Base-by-base conservation (phyloP, 2,797 vertebrate genomes). In the Sandelia bainsii region DNA sequence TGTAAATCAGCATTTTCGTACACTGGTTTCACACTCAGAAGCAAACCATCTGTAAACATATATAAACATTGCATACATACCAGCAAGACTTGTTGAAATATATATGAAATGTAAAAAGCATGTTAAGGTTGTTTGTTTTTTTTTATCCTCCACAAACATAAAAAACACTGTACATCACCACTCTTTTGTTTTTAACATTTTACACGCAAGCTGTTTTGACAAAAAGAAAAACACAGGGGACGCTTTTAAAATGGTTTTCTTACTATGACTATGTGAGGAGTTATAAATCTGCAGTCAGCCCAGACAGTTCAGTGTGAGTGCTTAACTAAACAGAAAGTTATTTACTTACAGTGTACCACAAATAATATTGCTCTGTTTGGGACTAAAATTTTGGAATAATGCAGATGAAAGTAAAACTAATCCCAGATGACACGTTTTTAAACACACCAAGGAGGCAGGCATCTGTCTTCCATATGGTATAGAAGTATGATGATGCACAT, bases 1-100 rank as follows among this genome's bases (percentile, higher is more conserved):
- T 79, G 84, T 64, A 77, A 85, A 79, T 59, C 54, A 66, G 69
- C 39, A 46, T 79, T 63, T 58, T 37, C 66, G 19, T 40, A 29
- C 57, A 29, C 53, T 23, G 8, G 11, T 59, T 65, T 74, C 70
- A 25, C 58, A 56, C 53, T 42, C 10, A 51, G 51, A 52, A 22
- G 37, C 27, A 65, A 77, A 69, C 62, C 45, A 65, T 74, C 32
- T 63, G 70, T 46, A 73, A 62, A 66, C 19, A 40, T 29, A 23
- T 22, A 63, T 48, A 53, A 40, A 51, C 52, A 53, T 1, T 27
- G 17, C 40, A 63, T 49, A 27, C 1, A 50, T 42, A 22, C 17
- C 23, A 45, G 12, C 32, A 57, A 54, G 6, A 40, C 22, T 25
- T 7, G 2, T 25, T 25, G 37, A 49, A 62, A 16, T 22, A 23